phyloP scores from a whole-genome alignment of 30 jellyfish, hydroid and myxozoan species.

The Aurelia sp. region DNA sequence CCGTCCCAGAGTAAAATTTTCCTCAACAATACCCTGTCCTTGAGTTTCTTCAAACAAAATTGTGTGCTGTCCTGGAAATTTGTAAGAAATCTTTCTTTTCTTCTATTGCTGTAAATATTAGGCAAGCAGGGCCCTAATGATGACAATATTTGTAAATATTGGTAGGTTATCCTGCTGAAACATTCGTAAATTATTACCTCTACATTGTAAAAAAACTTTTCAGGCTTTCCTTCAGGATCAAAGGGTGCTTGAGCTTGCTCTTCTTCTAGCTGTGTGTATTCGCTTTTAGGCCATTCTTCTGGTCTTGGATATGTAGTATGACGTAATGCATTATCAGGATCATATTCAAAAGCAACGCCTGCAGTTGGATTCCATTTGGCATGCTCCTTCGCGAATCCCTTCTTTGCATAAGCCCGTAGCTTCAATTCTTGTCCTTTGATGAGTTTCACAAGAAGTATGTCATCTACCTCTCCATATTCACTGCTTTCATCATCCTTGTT shows the following conservation, averaged over 20 bases:
- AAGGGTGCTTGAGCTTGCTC: conserved; percentile 94
- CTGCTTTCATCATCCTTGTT: conserved; percentile 84
- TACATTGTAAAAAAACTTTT: conserved; percentile 78
- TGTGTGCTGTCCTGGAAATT: too few relatives aligned
- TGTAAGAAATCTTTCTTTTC: too few relatives aligned
- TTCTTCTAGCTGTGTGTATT: conserved; percentile 85
- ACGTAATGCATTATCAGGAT: conserved; percentile 94
- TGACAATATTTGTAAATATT: too few relatives aligned
- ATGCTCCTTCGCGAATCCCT: conserved; percentile 98
- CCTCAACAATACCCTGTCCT: background rate
- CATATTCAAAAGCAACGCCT: conserved; percentile 98
- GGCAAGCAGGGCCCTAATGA: too few relatives aligned
- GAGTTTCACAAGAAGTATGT: conserved; percentile 84
- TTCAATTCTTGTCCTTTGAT: conserved; percentile 96
- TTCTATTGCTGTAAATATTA: too few relatives aligned
- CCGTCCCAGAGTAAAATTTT: too few relatives aligned
- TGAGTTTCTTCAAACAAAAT: too few relatives aligned
- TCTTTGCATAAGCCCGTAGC: conserved; percentile 93
- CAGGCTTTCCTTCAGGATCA: conserved; percentile 93
- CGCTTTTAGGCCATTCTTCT: conserved; percentile 99
- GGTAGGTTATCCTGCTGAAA: too few relatives aligned
- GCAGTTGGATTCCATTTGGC: conserved; percentile 99
- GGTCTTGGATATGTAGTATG: conserved; percentile 98
- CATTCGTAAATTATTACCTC: too few relatives aligned
- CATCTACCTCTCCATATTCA: conserved; percentile 84